Conservation (phyloP, 2,888 invertebrate species). For the Fragum whitleyi region DNA sequence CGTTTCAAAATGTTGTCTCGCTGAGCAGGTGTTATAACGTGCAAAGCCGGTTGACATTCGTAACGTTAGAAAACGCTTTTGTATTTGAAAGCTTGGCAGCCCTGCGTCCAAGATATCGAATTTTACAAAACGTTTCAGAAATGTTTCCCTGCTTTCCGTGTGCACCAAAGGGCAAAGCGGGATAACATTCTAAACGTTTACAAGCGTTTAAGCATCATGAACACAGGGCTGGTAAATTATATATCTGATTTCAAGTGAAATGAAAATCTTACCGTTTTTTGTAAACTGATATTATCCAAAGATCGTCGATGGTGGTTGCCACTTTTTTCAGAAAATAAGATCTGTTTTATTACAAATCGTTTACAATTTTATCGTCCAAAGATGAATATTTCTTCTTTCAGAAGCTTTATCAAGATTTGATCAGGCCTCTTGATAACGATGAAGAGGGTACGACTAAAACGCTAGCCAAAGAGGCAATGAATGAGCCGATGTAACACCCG, state of each 20-base stretch:
- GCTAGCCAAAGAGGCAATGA: not conserved
- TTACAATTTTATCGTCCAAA: constrained; percentile 12
- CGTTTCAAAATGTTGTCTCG: too few species aligned
- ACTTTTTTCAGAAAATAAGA: not conserved
- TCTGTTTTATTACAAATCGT: not conserved
- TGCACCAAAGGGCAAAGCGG: too few species aligned
- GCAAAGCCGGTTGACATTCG: too few species aligned
- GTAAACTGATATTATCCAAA: not conserved
- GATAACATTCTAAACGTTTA: too few species aligned
- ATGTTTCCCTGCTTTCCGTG: too few species aligned
- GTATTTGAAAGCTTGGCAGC: too few species aligned
- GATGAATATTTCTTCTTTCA: constrained; percentile 17
- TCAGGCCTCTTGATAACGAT: constrained; percentile 32
- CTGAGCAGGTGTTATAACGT: too few species aligned
- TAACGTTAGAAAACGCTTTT: too few species aligned
- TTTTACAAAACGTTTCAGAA: too few species aligned
- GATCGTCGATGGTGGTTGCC: not conserved
- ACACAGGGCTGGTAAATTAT: too few species aligned
- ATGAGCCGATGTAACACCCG: constrained; percentile 5
- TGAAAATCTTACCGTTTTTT: constrained; percentile 1
- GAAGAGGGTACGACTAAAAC: constrained; percentile 13
- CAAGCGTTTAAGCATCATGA: too few species aligned
- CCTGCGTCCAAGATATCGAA: too few species aligned
- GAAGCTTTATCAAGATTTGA: constrained; percentile 42
- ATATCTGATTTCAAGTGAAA: not conserved